Conservation (phyloP, 2,113 vertebrate genomes). For the Marmota monax region DNA sequence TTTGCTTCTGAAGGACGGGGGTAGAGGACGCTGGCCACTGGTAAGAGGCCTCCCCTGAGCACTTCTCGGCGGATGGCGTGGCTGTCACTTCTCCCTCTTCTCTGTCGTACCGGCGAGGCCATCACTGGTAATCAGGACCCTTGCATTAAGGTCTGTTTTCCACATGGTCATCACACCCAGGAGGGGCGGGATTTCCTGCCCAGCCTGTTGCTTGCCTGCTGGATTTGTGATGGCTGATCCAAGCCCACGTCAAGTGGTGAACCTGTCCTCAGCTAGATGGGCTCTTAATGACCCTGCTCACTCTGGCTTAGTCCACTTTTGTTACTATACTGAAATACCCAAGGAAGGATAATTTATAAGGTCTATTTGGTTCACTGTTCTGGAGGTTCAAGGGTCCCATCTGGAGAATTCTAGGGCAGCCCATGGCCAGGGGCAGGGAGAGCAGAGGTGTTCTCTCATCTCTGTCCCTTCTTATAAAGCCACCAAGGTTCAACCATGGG, state of each 20-base stretch:
- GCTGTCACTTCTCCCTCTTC: not conserved
- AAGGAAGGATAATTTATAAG: not conserved
- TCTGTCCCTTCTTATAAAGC: not conserved
- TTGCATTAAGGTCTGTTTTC: not conserved
- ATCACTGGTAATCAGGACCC: not conserved
- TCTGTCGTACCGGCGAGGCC: not conserved
- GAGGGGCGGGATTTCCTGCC: not conserved
- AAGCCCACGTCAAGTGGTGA: not conserved
- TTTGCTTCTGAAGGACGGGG: not conserved
- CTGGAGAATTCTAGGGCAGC: not conserved
- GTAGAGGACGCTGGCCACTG: not conserved
- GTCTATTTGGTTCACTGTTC: not conserved
- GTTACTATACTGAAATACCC: not conserved
- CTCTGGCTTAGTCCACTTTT: not conserved
- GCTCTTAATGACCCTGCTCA: no score
- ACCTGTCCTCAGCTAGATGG: not conserved
- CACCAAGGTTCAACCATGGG: not conserved
- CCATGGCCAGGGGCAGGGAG: no score
- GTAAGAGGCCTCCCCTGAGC: not conserved
- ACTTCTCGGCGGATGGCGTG: not conserved
- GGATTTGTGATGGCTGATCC: not conserved
- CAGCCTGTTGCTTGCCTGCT: no score
- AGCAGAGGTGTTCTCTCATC: not conserved
- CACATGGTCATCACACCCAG: not conserved
- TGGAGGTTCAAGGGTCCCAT: not conserved